Conservation (phyloP, 1,140 invertebrate genomes). For the Drosophila tropicalis region DNA sequence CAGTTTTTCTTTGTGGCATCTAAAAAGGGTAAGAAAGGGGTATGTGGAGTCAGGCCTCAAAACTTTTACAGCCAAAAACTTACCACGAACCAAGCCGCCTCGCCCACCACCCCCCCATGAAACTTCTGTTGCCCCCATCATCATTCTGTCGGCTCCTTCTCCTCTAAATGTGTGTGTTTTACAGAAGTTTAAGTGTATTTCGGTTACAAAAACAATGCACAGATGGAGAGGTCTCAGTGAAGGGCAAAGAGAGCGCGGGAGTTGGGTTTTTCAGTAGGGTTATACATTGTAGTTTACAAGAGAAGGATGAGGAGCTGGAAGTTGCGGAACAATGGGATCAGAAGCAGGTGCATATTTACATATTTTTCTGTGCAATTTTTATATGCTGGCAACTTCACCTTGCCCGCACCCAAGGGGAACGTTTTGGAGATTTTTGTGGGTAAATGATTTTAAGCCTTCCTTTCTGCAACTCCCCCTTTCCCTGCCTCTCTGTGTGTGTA, state of each 20-base stretch:
- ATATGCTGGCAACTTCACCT: conserved; percentile 10
- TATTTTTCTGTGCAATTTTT: conserved; percentile 58
- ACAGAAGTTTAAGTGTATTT: conserved; percentile 71
- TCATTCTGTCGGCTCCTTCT: background rate
- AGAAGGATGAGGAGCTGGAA: background rate
- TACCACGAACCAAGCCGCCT: conserved; percentile 37
- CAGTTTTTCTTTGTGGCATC: conserved; percentile 51
- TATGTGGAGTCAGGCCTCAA: conserved; percentile 21
- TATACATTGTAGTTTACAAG: background rate
- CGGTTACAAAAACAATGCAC: conserved; percentile 24
- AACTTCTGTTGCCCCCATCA: background rate
- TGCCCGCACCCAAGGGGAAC: background rate
- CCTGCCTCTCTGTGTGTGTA: background rate
- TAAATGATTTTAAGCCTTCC: conserved; percentile 73
- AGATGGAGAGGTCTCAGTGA: background rate
- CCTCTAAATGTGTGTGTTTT: conserved; percentile 26
- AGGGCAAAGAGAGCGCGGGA: no score
- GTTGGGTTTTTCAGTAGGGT: background rate
- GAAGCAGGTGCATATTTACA: conserved; percentile 76
- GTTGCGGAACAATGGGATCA: conserved; percentile 21
- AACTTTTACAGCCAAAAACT: conserved; percentile 64
- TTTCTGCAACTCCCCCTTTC: conserved; percentile 25
- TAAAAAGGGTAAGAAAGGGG: background rate
- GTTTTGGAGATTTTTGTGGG: conserved; percentile 52
- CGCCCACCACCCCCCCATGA: background rate